Conservation (phyloP, 2,797 vertebrate genomes). For the Rhynchonycteris naso region DNA sequence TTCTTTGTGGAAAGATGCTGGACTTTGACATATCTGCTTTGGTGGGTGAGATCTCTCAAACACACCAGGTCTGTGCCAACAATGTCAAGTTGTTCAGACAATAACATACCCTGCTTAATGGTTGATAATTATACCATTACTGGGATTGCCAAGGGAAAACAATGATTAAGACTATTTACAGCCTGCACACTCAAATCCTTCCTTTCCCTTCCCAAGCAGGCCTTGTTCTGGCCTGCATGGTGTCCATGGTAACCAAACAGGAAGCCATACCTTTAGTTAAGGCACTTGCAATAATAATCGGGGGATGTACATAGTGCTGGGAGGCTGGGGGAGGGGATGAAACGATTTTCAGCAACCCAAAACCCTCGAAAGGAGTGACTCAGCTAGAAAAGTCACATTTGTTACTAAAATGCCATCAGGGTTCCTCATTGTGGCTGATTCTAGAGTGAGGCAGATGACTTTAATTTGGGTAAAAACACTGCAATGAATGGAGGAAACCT, state of each 20-base stretch:
- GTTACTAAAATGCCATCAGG: slow-evolving; percentile 17
- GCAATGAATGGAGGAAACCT: neutral
- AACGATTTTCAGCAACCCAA: neutral
- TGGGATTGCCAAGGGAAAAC: slow-evolving; percentile 75
- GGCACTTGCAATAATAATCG: slow-evolving; percentile 76
- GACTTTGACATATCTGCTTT: neutral
- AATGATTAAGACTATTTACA: slow-evolving; percentile 80
- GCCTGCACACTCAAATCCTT: slow-evolving; percentile 66
- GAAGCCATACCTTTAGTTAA: slow-evolving; percentile 86
- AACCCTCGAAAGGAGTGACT: slow-evolving; percentile 59
- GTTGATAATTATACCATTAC: slow-evolving; percentile 74
- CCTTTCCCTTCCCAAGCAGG: slow-evolving; percentile 51
- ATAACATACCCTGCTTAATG: slow-evolving; percentile 63
- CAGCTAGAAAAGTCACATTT: slow-evolving; percentile 62
- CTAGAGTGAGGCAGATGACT: neutral
- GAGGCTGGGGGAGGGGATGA: neutral
- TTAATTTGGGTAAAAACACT: neutral
- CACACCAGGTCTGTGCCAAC: slow-evolving; percentile 21
- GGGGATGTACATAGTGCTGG: slow-evolving; percentile 47
- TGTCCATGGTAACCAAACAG: slow-evolving; percentile 91
- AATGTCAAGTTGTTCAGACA: slow-evolving; percentile 65
- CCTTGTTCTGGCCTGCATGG: slow-evolving; percentile 82
- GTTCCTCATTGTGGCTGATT: neutral
- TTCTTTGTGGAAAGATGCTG: neutral
- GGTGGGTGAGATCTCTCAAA: neutral